Base-by-base conservation (phyloP, 2,797 vertebrate species). In the Microctenopoma steveboyesi region DNA sequence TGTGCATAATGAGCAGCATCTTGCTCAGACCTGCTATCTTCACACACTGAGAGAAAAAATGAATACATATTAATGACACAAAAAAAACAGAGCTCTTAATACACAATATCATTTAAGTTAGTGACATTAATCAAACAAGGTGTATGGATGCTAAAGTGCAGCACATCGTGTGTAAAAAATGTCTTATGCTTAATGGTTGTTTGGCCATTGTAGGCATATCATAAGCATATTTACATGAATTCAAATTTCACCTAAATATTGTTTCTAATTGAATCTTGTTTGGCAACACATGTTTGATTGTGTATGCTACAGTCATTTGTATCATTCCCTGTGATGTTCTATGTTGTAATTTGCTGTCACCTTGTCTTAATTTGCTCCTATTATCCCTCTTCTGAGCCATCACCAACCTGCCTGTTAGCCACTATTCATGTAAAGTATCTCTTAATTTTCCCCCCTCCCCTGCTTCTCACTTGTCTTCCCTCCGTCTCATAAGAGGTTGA, bases 341-440 rank as follows among this genome's bases (percentile, higher is more conserved):
- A 14, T 67, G 72, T 70, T 68, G 55, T 75, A 46, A 82, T 77
- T 81, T 74, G 58, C 59, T 74, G 64, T 82, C 70, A 72, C 67
- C 63, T 82, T 72, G 66, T 79, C 67, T 69, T 82, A 40, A 74
- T 79, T 81, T 72, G 66, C 49, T 65, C 56, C 65, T 33, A 74
- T 77, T 69, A 74, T 45, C 55, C 10, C 43, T 73, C 12, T 28
- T 57, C 59, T 67, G 51, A 50, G 64, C 51, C 62, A 46, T 65
- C 55, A 48, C 47, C 45, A 52, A 50, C 53, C 49, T 63, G 59
- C 54, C 76, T 74, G 64, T 77, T 79, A 62, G 48, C 53, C 47
- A 45, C 62, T 56, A 27, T 58, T 73, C 50, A 51, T 52, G 15
- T 30, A 62, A 28, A 64, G 13, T 30, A 22, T 56, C 40, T 68